Conservation (phyloP, 1,140 invertebrate genomes). For the Danaus melanippus region DNA sequence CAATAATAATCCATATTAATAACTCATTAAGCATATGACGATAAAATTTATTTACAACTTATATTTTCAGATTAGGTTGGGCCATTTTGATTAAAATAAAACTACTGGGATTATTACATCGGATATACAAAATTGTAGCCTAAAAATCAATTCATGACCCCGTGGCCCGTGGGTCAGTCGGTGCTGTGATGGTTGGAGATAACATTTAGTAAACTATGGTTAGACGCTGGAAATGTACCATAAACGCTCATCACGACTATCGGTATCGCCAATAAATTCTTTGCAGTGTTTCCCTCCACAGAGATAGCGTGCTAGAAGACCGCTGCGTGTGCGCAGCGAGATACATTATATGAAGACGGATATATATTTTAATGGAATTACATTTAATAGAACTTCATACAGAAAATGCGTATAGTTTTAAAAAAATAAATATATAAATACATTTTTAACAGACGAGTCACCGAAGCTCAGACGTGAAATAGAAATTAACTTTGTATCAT, state of each 20-base stretch:
- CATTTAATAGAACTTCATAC: too few species aligned
- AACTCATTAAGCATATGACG: too few species aligned
- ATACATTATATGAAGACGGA: slow-evolving; percentile 22
- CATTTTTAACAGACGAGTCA: too few species aligned
- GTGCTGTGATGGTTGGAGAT: slow-evolving; percentile 33
- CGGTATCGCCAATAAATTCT: slow-evolving; percentile 64
- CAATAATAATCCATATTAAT: too few species aligned
- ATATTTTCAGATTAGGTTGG: too few species aligned
- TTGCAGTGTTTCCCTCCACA: slow-evolving; percentile 39
- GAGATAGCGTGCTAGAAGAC: slow-evolving; percentile 36
- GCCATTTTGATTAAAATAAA: background rate
- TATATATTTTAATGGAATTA: background rate
- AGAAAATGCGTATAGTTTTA: too few species aligned
- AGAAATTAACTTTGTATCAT: too few species aligned
- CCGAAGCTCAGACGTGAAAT: too few species aligned
- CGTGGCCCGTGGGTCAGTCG: slow-evolving; percentile 30
- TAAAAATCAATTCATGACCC: slow-evolving; percentile 64
- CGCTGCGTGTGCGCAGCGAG: slow-evolving; percentile 28
- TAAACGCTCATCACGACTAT: slow-evolving; percentile 49
- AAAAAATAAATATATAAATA: too few species aligned
- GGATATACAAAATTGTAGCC: slow-evolving; percentile 34
- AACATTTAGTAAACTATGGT: slow-evolving; percentile 33
- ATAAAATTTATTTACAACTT: too few species aligned
- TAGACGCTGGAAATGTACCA: slow-evolving; percentile 31
- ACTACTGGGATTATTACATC: background rate